Base-by-base conservation (phyloP, 2,888 invertebrate species). In the Coenonympha arcania region DNA sequence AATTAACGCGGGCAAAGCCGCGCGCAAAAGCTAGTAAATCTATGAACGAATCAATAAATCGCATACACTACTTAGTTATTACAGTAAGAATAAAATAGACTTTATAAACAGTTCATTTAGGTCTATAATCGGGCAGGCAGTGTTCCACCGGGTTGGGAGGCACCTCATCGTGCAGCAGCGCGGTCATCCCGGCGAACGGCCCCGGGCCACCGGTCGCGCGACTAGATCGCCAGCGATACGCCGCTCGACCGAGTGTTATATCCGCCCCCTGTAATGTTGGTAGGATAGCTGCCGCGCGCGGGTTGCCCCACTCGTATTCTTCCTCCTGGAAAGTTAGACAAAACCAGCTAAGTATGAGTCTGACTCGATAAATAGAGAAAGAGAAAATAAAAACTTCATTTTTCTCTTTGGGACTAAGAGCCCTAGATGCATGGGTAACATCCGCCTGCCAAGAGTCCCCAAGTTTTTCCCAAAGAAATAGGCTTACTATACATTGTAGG, bases 261-360 rank as follows among this genome's bases (percentile, higher is more conserved):
- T 89, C 88, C 0, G 74, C 57, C 36, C 80, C 58, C 22, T 84
- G 64, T 2, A 90, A 68, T 0, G 85, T 69, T 0, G 89, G 87
- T 0, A 83, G 77, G 2, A 76, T 78, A 0, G 88, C 87, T 0
- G 91, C 90, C 0, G 91, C 90, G 43, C 77, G 73, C 0, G 92
- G 91, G 73, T 95, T 95, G 2, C 95, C 95, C 91, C 94, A 95
- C 71, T 96, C 96, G 73, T 88, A 95, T 0, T 90, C 88, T 62
- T 93, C 93, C 72, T 96, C 96, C 93, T 94, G 62, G 1, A 31
- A 31, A 11, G n/a, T n/a, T n/a, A n/a, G n/a, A n/a, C n/a, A n/a
- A n/a, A n/a, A n/a, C n/a, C n/a, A n/a, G n/a, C n/a, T n/a, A n/a
- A n/a, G n/a, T n/a, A n/a, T n/a, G n/a, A n/a, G n/a, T n/a, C n/a